Evolutionary conservation across 2,888 invertebrate species (phyloP), one percentile per base, ranked within the genome.

Genomic region (Mycogona germanica): DNA sequence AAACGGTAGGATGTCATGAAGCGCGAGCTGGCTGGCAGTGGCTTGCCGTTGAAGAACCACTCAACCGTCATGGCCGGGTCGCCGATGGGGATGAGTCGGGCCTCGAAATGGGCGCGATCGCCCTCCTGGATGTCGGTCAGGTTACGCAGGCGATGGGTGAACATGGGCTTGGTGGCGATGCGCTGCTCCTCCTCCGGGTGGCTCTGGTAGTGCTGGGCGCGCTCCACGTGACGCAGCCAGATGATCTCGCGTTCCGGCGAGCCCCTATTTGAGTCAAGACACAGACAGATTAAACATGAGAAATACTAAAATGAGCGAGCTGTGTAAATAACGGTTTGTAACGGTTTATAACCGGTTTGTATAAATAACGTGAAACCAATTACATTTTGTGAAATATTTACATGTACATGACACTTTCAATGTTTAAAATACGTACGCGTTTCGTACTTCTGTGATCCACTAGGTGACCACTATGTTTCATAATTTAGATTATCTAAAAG

Each of bases 41-140:
- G 84, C 74, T 81, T 80, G 65, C 91, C 92, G 72, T 96, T 91
- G 67, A 85, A 80, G 68, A 82, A 88, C 95, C 95, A 97, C 74
- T 95, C 92, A 64, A 96, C 87, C 66, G 82, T 82, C 89, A 96
- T 89, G 49, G 84, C 85, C 60, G 95, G 92, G 73, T 97, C 96
- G 62, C 93, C 93, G 66, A 93, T 87, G 62, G 96, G 96, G 73
- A 89, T 87, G 73, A 96, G 87, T 72, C 92, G 84, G 68, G 93
- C 95, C 76, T 97, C 96, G 76, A 97, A 92, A 75, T 95, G 92
- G 66, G 91, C 82, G 68, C 87, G 82, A 67, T 88, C 88, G 71
- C 93, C 89, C 74, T 95, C 95, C 67, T 81, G 77, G 69, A 87
- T 83, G 63, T 82, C 75, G 44, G 64, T 65, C 60, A 83, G 76